Conservation (phyloP, 2,113 vertebrate genomes). For the Lagopus leucura region DNA sequence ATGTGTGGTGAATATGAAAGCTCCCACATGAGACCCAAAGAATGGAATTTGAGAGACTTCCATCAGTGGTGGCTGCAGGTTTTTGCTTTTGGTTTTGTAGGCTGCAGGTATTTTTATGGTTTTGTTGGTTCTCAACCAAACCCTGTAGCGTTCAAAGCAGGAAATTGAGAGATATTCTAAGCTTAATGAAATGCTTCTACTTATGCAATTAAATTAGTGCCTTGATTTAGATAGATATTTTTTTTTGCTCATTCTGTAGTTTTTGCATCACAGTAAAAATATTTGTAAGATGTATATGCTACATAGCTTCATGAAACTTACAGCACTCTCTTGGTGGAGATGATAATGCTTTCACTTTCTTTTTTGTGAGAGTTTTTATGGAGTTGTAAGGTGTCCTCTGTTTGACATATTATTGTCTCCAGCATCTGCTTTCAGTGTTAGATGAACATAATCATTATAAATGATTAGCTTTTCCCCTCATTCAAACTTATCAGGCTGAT, state of each 20-base stretch:
- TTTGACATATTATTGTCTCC: neutral
- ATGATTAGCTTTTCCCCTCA: neutral
- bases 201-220: neutral
- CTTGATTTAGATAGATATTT: neutral
- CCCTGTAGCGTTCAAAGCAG: neutral
- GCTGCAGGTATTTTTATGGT: neutral
- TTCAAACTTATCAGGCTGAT: neutral
- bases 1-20: neutral
- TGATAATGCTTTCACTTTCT: neutral
- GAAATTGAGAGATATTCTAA: neutral
- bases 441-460: neutral
- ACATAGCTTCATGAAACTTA: neutral
- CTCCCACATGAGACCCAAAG: rapidly evolving
- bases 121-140: neutral
- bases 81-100: neutral
- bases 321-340: neutral
- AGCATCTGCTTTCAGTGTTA: neutral
- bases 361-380: neutral
- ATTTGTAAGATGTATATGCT: neutral
- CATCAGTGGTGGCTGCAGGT: neutral
- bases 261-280: neutral
- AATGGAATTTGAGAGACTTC: neutral
- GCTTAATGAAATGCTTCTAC: neutral
- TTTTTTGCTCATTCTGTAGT: neutral
- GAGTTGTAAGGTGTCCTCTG: neutral